phyloP scores from a whole-genome alignment of 2,888 invertebrate genomes.

The Koerneria pararmatus region DNA sequence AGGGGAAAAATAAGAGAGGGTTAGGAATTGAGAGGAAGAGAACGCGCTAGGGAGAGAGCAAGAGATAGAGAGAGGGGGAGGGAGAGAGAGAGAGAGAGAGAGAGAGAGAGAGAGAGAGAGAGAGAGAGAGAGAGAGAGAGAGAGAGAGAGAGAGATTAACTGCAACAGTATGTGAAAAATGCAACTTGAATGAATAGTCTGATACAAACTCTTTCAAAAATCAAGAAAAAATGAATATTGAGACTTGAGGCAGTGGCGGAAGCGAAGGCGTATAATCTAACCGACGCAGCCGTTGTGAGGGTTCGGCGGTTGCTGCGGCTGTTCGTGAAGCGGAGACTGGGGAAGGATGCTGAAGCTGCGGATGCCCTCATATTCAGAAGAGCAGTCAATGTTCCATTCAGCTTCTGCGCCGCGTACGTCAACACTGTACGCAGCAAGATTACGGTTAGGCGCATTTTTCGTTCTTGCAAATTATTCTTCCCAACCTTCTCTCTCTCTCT shows the following conservation, averaged over 20 bases:
- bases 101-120: conserved; percentile 5
- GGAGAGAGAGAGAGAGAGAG: background rate
- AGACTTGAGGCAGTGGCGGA: no score
- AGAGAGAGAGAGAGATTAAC: conserved; percentile 2
- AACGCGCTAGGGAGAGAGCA: no score
- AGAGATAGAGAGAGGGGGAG: background rate
- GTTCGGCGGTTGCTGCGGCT: background rate
- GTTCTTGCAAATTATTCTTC: conserved; percentile 7
- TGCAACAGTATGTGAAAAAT: no score
- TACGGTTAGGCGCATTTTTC: conserved; percentile 27
- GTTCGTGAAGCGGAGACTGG: background rate
- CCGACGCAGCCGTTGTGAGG: background rate
- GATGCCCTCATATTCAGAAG: conserved; percentile 17
- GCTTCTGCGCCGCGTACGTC: conserved; percentile 49
- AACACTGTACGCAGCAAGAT: conserved; percentile 47
- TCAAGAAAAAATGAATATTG: no score
- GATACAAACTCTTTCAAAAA: no score
- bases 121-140: background rate
- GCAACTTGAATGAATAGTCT: no score
- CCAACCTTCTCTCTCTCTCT: background rate
- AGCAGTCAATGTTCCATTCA: conserved; percentile 53
- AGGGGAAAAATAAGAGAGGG: no score
- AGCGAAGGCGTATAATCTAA: background rate
- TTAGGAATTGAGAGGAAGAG: no score
- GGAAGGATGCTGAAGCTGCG: background rate